Evolutionary conservation across 2,113 vertebrate genomes (phyloP).

Genomic region (Amazona guildingii): DNA sequence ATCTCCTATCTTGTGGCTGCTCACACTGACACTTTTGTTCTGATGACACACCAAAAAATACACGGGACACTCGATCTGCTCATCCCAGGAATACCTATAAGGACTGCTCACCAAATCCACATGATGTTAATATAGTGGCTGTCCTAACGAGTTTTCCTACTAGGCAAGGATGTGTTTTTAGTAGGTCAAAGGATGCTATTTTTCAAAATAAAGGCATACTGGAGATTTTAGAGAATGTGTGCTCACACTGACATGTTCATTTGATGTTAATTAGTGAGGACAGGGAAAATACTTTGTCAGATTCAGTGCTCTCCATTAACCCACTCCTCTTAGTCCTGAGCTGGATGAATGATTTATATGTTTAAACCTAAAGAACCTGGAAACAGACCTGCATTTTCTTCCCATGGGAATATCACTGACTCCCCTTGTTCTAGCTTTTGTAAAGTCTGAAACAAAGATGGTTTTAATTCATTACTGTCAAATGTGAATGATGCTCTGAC

Average conservation of each 20-base stretch:
- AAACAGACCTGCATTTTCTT: neutral
- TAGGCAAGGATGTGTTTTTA: neutral
- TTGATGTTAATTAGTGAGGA: neutral
- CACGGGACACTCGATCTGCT: neutral
- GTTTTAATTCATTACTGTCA: neutral
- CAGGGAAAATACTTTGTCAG: neutral
- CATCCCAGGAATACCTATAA: neutral
- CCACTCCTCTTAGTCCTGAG: neutral
- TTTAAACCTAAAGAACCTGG: neutral
- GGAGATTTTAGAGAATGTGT: neutral
- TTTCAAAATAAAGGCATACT: neutral
- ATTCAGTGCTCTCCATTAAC: neutral
- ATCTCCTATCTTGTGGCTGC: neutral
- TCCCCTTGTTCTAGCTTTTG: neutral
- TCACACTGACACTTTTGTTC: neutral
- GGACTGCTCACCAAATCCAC: neutral
- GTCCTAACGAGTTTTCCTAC: neutral
- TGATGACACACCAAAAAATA: neutral
- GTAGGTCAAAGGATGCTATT: neutral
- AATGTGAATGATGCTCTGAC: neutral
- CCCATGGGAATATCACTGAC: neutral
- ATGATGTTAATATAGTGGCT: accelerated
- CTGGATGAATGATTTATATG: neutral
- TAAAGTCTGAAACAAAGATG: neutral
- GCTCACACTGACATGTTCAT: neutral